Evolutionary conservation across 2,888 invertebrate genomes (phyloP), one percentile per base, ranked within the genome.

Genomic region (Pollenia labialis): DNA sequence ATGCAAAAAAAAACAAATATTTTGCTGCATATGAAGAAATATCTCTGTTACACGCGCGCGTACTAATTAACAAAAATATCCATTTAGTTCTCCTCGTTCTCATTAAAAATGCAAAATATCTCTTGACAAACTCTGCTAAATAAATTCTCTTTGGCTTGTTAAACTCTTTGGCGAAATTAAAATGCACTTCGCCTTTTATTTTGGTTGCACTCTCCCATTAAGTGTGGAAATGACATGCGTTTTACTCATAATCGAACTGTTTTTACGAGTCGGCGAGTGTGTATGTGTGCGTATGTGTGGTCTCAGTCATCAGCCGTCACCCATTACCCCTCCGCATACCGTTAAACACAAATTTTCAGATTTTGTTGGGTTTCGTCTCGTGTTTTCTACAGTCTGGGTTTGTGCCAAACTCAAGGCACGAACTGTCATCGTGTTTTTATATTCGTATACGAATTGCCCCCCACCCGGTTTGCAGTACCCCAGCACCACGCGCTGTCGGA

Each of bases 381-480:
- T 79, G 62, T 82, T 86, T 74, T 83, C 81, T 79, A 58, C 46
- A 72, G 87, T 86, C 88, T 88, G 87, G 87, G 77, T 75, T 48
- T 79, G 71, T 85, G 87, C 85, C 88, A 84, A 88, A 81, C 56
- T 72, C 58, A 72, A 32, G 60, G 50, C 68, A 83, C 88, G 88
- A 88, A 79, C 58, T 60, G 40, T 58, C 71, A 66, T 82, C 81
- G 84, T 66, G 48, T 71, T 68, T 54, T 52, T 52, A 66, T 48
- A 40, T 81, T 83, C 86, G 86, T 75, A 68, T 64, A 50, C 18
- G 12, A 48, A 60, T 56, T 54, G 50, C 46, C 18, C 40, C 52
- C 44, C 48, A 52, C 52, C 58, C 54, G 16, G 44, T 66, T 44
- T 18, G 64, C 32, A 66, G 42, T 32, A 11, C 48, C 46, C 14